Percentiles rank a stretch among this genome's conserved stretches.
Evolutionary conservation across 92 coral and sea anemone species (phyloP).

Genomic region (Palythoa grandiflora): DNA sequence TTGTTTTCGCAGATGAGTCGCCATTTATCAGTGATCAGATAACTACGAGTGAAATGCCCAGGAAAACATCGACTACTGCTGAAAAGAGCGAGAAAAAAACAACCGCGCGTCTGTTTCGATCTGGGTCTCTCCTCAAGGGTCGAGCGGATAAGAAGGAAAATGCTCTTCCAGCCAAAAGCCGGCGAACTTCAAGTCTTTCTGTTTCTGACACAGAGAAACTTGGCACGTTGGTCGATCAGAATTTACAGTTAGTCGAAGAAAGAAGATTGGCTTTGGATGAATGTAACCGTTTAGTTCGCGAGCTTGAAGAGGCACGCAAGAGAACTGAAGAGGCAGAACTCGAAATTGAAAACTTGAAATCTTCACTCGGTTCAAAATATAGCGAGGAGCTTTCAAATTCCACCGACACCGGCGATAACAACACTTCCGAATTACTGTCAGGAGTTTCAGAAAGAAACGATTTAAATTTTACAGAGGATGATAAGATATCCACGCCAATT

Average conservation of each 20-base stretch:
- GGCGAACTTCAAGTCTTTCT: conserved; percentile 69
- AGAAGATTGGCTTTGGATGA: conserved; percentile 72
- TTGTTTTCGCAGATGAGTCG: conserved; percentile 36
- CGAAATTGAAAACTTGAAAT: conserved; percentile 84
- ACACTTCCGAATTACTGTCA: conserved; percentile 33
- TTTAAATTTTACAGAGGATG: conserved; percentile 29
- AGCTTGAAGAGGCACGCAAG: conserved; percentile 72
- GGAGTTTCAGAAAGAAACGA: conserved; percentile 40
- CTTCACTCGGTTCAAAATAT: conserved; percentile 71
- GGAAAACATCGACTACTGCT: conserved; percentile 73
- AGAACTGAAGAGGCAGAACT: conserved; percentile 70
- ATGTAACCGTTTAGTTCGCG: conserved; percentile 69
- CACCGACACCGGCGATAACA: conserved; percentile 29
- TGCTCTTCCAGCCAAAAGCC: conserved; percentile 54
- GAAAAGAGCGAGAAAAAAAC: conserved; percentile 66
- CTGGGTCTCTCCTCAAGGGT: conserved; percentile 82
- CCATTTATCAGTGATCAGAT: conserved; percentile 42
- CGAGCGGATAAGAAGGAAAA: conserved; percentile 65
- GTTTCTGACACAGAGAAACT: conserved; percentile 77
- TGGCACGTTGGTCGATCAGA: conserved; percentile 66
- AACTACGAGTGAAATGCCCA: conserved; percentile 74
- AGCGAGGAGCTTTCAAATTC: conserved; percentile 50
- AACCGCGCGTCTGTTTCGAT: conserved; percentile 76
- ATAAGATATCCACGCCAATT: conserved; percentile 34
- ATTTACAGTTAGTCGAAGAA: conserved; percentile 71